Evolutionary conservation across 2,888 invertebrate genomes (phyloP).

Genomic region (Nomada fabriciana): DNA sequence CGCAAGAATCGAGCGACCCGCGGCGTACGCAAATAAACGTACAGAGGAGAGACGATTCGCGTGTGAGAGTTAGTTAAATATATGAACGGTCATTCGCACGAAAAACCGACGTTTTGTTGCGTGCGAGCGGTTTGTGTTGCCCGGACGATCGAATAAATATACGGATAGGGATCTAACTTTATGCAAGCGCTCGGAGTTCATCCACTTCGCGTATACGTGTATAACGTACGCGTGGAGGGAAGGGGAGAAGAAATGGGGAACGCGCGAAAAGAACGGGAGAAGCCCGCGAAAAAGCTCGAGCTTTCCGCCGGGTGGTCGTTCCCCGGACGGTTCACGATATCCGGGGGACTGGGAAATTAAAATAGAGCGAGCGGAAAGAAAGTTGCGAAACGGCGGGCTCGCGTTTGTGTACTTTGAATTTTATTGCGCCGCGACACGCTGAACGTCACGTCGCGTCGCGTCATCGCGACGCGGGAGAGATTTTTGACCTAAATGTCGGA

Average conservation of each 20-base stretch:
- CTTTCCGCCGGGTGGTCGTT: slow-evolving; percentile 60
- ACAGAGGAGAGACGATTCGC: slow-evolving; percentile 28
- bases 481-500: slow-evolving; percentile 79
- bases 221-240: neutral
- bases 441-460: slow-evolving; percentile 31
- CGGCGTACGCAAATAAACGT: slow-evolving; percentile 46
- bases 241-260: neutral
- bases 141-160: slow-evolving; percentile 56
- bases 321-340: slow-evolving; percentile 49
- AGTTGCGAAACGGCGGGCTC: slow-evolving; percentile 56
- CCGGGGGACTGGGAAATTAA: slow-evolving; percentile 66
- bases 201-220: neutral
- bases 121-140: slow-evolving; percentile 44
- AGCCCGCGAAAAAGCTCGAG: slow-evolving; percentile 8
- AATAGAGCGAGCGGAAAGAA: slow-evolving; percentile 68
- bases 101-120: slow-evolving; percentile 53
- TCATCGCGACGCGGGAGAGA: slow-evolving; percentile 77
- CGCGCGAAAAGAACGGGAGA: slow-evolving; percentile 5
- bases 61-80: slow-evolving; percentile 56
- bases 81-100: slow-evolving; percentile 59
- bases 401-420: slow-evolving; percentile 55
- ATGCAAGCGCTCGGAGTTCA: slow-evolving; percentile 31
- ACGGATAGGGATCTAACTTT: slow-evolving; percentile 54
- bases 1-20: slow-evolving; percentile 9
- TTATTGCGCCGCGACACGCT: slow-evolving; percentile 61